Evolutionary conservation across 1,140 invertebrate species (phyloP), one percentile per base, ranked within the genome.

Genomic region (Andricus grossulariae): DNA sequence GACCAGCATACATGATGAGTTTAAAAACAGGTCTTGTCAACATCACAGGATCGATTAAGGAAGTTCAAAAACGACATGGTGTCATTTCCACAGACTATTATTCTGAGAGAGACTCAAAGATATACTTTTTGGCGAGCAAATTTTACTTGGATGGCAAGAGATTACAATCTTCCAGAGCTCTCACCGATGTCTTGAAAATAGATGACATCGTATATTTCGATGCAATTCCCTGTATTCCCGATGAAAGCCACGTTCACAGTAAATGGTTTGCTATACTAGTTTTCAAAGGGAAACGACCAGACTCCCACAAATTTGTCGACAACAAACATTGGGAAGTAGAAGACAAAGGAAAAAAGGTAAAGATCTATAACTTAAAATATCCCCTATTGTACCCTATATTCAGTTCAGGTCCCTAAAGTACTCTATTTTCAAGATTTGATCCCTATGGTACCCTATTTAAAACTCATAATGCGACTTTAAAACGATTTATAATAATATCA

Each of bases 71-170:
- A 73, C 81, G 83, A 76, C 82, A 83, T 72, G 85, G 84, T 18
- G 52, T 84, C 8, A 3, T 85, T n/a, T 76, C 73, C n/a, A 79
- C 81, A 15, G 45, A 74, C 12, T 78, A 84, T 72, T 12, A 77
- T 2, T 76, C 78, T 51, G 71, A 52, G 18, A 70, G 86, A n/a
- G 66, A 78, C 0, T 77, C 79, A 71, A 66, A 39, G 21, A 66
- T 88, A 21, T 74, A 81, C n/a, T 85, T 88, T 74, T 66, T 85
- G 16, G 85, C 85, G 3, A 86, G 82, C 66, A 86, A 85, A 80
- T 72, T 83, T 71, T 88, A 83, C 52, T 19, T 83, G 16, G 76
- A 76, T 70, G 83, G 80, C 13, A 85, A 87, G 79, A 79, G 85
- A 80, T 76, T 87, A 73, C 57, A 81, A 16, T 39, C 82, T 7